phyloP scores from a whole-genome alignment of 2,888 invertebrate species.

The Ormyrus rosae region DNA sequence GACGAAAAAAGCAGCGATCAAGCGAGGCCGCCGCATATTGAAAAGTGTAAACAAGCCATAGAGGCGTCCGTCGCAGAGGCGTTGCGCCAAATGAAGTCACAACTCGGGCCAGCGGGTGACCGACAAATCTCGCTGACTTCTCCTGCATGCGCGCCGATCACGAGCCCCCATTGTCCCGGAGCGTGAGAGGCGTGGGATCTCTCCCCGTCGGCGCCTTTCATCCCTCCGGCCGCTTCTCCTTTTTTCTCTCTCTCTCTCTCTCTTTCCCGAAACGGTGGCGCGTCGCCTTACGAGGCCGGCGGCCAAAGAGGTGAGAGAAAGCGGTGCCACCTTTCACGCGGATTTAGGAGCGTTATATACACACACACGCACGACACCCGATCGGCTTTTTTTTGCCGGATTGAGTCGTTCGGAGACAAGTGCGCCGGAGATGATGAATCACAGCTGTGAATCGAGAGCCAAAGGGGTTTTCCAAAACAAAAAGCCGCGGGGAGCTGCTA shows the following conservation, averaged over 20 bases:
- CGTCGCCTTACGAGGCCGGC: constrained; percentile 62
- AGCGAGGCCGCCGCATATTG: constrained; percentile 34
- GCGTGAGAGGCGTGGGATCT: constrained; percentile 72
- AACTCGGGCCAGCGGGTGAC: constrained; percentile 73
- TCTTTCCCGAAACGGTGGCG: constrained; percentile 44
- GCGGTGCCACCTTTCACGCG: constrained; percentile 10
- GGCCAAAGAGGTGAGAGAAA: constrained; percentile 34
- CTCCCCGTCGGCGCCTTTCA: constrained; percentile 71
- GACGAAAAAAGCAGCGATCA: constrained; percentile 5
- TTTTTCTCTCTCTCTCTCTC: constrained; percentile 51
- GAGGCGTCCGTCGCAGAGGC: constrained; percentile 10
- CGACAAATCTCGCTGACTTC: constrained; percentile 66
- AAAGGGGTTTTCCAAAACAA: constrained; percentile 38
- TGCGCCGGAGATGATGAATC: constrained; percentile 29
- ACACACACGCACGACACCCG: not conserved
- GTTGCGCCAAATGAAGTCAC: constrained; percentile 74
- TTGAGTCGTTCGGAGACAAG: not conserved
- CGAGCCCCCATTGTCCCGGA: constrained; percentile 68
- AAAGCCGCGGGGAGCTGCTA: not conserved
- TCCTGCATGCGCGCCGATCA: constrained; percentile 63
- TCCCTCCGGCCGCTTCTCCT: constrained; percentile 65
- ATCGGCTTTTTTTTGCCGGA: not conserved
- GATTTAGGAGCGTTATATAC: not conserved
- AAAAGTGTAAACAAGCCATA: constrained; percentile 50
- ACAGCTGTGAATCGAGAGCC: constrained; percentile 6